Conservation (phyloP, 1,140 invertebrate species). For the Lerema accius region DNA sequence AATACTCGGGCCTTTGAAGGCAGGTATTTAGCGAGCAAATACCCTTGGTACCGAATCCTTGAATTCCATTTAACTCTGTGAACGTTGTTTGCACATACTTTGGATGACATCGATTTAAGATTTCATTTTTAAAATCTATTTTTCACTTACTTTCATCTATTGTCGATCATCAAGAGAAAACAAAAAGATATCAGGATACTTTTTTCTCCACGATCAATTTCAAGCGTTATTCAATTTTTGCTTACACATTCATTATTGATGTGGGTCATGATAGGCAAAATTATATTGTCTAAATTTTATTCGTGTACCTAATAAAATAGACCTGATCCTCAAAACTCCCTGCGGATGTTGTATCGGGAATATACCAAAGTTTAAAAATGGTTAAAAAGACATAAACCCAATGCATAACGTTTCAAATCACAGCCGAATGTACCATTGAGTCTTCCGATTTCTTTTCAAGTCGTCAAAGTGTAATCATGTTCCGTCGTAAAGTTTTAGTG, state of each 20-base stretch:
- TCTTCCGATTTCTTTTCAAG: slow-evolving; percentile 31
- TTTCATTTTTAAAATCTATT: no score
- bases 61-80: neutral
- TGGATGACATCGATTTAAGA: neutral
- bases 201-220: no score
- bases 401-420: slow-evolving; percentile 2
- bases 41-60: neutral
- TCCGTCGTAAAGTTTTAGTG: slow-evolving; percentile 32
- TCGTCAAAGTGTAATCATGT: slow-evolving; percentile 31
- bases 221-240: no score
- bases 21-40: slow-evolving; percentile 7
- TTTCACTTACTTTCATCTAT: no score
- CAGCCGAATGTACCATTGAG: slow-evolving; percentile 21
- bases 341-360: no score
- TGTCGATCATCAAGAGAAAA: no score
- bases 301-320: no score
- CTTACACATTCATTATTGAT: no score
- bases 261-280: no score
- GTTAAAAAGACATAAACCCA: slow-evolving; percentile 8
- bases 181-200: no score
- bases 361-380: slow-evolving; percentile 4
- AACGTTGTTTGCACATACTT: neutral
- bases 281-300: no score
- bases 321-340: no score
- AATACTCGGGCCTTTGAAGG: neutral